Conservation (phyloP, 1,140 invertebrate species). For the Bombus pascuorum region DNA sequence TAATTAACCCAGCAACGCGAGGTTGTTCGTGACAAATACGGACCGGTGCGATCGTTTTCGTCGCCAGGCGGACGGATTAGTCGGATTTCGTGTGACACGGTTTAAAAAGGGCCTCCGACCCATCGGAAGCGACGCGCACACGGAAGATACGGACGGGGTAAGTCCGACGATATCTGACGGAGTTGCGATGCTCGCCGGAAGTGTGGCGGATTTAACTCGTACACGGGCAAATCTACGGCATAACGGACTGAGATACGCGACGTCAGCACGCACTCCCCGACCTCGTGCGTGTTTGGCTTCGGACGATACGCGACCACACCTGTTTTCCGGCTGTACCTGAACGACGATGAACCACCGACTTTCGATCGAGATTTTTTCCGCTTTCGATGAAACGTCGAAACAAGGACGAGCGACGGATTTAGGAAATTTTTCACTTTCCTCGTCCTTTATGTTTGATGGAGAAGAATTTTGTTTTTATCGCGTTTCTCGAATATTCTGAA, state of each 20-base stretch:
- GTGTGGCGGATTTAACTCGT: conserved; percentile 63
- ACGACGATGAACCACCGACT: conserved; percentile 55
- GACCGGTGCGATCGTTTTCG: background rate
- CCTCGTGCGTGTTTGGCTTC: conserved; percentile 30
- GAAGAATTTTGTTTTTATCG: background rate
- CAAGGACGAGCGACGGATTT: background rate
- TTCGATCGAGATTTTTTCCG: conserved; percentile 17
- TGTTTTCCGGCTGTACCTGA: conserved; percentile 33
- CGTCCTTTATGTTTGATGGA: background rate
- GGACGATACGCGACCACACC: conserved; percentile 46
- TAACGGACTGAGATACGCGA: conserved; percentile 67
- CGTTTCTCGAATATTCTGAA: background rate
- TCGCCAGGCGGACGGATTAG: conserved; percentile 3
- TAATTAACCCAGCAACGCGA: background rate
- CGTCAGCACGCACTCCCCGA: conserved; percentile 60
- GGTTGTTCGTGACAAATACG: conserved; percentile 10
- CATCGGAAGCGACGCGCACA: conserved; percentile 32
- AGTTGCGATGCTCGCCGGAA: conserved; percentile 54
- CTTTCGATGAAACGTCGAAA: background rate
- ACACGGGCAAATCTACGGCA: conserved; percentile 60
- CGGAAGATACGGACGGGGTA: conserved; percentile 52
- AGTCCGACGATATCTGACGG: conserved; percentile 59
- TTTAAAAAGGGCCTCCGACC: conserved; percentile 6
- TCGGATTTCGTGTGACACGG: conserved; percentile 39
- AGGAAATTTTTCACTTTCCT: background rate